Conservation (phyloP, 2,888 invertebrate genomes). For the Kryphioiulus occultus region DNA sequence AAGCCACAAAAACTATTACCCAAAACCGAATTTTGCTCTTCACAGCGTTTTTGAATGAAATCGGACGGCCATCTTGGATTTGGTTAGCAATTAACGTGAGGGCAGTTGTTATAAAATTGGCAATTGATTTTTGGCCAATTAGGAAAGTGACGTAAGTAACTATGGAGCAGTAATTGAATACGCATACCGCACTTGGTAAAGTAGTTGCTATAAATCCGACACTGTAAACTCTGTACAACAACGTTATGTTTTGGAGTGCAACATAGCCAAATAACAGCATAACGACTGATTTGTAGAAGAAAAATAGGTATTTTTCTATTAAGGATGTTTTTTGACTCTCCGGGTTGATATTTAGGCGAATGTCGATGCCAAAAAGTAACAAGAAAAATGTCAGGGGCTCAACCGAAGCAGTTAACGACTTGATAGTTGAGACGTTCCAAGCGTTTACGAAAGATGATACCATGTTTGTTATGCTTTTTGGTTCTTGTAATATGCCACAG, state of each 20-base stretch:
- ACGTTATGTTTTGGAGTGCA: neutral
- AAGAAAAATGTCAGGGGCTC: neutral
- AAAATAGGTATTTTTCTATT: neutral
- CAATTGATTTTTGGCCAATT: neutral
- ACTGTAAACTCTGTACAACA: neutral
- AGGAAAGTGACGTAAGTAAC: neutral
- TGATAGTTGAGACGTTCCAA: neutral
- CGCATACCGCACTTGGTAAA: neutral
- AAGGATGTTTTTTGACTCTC: neutral
- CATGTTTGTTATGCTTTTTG: neutral
- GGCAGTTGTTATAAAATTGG: neutral
- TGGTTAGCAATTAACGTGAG: neutral
- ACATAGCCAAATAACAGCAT: neutral
- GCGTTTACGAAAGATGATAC: neutral
- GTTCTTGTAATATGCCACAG: too few relatives aligned
- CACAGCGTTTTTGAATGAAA: neutral
- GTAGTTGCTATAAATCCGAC: neutral
- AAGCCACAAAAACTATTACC: neutral
- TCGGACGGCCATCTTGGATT: neutral
- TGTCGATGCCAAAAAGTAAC: constrained; percentile 25
- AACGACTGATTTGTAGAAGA: neutral
- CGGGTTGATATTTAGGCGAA: neutral
- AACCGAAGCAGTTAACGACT: neutral
- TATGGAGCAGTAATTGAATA: neutral
- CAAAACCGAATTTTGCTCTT: neutral